A percentile compares a stretch with the other conserved stretches of the same genome.
Conservation (phyloP, 1,140 invertebrate species). For the Mizuhopecten yessoensis region DNA sequence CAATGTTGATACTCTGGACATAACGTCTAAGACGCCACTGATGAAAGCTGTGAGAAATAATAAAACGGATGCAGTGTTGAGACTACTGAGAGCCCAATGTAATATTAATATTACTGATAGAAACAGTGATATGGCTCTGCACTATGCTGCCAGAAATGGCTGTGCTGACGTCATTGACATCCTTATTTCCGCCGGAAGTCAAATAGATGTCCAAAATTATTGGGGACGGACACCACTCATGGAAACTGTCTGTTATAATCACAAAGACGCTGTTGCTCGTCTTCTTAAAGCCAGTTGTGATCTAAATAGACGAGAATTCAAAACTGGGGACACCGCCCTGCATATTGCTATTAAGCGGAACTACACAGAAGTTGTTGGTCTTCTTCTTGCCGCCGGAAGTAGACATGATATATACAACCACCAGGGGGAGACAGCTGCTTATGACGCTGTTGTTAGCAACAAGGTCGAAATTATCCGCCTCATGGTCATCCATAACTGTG, state of each 20-base stretch:
- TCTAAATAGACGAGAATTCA: constrained; percentile 81
- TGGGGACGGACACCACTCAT: constrained; percentile 83
- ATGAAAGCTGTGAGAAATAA: constrained; percentile 83
- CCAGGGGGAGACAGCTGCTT: constrained; percentile 81
- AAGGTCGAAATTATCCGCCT: constrained; percentile 80
- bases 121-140: constrained; percentile 97
- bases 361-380: constrained; percentile 85
- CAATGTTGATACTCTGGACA: constrained; percentile 82
- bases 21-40: constrained; percentile 82
- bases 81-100: constrained; percentile 77
- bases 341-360: constrained; percentile 85
- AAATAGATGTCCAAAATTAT: constrained; percentile 82
- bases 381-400: constrained; percentile 84
- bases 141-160: constrained; percentile 85
- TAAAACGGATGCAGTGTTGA: constrained; percentile 80
- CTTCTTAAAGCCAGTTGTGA: constrained; percentile 80
- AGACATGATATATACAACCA: constrained; percentile 82
- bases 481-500: constrained; percentile 81
- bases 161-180: constrained; percentile 79
- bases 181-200: constrained; percentile 78
- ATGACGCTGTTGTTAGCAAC: constrained; percentile 81
- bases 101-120: constrained; percentile 97
- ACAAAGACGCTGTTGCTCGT: constrained; percentile 79
- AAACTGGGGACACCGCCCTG: constrained; percentile 83
- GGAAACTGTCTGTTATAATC: constrained; percentile 83